These are phyloP conservation scores for Masticophis lateralis DNA, from an alignment of 2,797 vertebrate genomes.

Conservation along the genomic window DNA sequence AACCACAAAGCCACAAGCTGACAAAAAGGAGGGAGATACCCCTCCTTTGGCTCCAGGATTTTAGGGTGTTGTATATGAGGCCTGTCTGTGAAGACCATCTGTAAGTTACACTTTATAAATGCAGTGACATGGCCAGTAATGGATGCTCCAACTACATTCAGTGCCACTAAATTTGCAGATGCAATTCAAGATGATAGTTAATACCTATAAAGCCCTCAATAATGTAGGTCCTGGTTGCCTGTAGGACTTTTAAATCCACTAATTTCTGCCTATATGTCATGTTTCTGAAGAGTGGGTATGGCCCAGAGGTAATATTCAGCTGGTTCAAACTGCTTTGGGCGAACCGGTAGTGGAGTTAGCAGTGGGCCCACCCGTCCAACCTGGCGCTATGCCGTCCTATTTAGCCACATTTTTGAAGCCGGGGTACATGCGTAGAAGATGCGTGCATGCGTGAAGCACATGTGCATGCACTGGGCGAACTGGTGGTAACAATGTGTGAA, in stretches of 20 bases:
- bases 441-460: too few species aligned
- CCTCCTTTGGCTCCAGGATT: neutral
- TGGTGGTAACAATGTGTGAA: too few species aligned
- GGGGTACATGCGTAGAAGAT: too few species aligned
- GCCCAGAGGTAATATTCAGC: neutral
- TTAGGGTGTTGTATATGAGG: neutral
- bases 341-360: too few species aligned
- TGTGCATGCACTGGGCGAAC: too few species aligned
- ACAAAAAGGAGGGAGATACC: neutral
- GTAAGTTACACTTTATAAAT: neutral
- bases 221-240: neutral
- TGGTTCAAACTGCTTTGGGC: too few species aligned
- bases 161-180: neutral
- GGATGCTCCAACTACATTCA: neutral
- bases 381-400: too few species aligned
- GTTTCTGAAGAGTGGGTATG: neutral
- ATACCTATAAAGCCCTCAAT: neutral
- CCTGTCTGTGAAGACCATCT: neutral
- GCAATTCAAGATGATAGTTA: neutral
- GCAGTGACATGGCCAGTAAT: neutral
- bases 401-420: too few species aligned
- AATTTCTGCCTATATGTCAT: neutral
- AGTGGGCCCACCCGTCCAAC: too few species aligned
- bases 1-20: neutral
- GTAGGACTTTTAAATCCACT: neutral